phyloP scores from a whole-genome alignment of 2,113 vertebrate species.

The Synchiropus splendidus region DNA sequence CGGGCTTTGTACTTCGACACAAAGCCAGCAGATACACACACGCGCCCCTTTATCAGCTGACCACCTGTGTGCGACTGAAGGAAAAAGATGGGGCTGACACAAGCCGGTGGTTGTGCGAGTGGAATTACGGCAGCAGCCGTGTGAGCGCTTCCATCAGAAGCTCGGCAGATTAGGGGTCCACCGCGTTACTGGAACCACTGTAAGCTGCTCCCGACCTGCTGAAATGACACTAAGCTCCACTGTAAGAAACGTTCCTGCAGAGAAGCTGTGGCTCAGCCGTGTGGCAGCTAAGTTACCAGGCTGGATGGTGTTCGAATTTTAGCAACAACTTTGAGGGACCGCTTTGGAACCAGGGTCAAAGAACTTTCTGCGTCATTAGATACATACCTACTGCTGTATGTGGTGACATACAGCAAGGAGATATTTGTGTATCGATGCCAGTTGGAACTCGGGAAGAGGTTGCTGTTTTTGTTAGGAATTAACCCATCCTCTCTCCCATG shows the following conservation, averaged over 20 bases:
- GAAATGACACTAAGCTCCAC: slow-evolving; percentile 26
- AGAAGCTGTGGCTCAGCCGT: neutral
- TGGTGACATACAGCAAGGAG: too few relatives aligned
- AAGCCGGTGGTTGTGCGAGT: slow-evolving; percentile 28
- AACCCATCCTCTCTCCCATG: too few relatives aligned
- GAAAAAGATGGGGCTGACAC: slow-evolving; percentile 38
- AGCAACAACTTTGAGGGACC: too few relatives aligned
- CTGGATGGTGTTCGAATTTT: too few relatives aligned
- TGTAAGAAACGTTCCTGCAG: slow-evolving; percentile 10
- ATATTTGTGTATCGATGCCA: too few relatives aligned
- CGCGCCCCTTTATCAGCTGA: slow-evolving; percentile 33
- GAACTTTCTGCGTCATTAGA: too few relatives aligned
- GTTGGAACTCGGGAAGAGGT: too few relatives aligned
- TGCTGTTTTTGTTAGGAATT: too few relatives aligned
- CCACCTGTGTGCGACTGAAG: slow-evolving; percentile 51
- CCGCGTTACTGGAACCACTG: slow-evolving; percentile 42
- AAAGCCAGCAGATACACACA: slow-evolving; percentile 5
- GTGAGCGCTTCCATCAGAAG: slow-evolving; percentile 30
- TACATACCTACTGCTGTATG: too few relatives aligned
- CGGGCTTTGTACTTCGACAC: neutral
- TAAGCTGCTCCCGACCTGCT: slow-evolving; percentile 26
- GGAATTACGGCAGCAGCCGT: slow-evolving; percentile 40
- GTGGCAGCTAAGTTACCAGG: too few relatives aligned
- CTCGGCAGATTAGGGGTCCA: slow-evolving; percentile 41
- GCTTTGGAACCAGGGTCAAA: too few relatives aligned